Conservation (phyloP, 2,113 vertebrate genomes). For the Gopherus evgoodei region DNA sequence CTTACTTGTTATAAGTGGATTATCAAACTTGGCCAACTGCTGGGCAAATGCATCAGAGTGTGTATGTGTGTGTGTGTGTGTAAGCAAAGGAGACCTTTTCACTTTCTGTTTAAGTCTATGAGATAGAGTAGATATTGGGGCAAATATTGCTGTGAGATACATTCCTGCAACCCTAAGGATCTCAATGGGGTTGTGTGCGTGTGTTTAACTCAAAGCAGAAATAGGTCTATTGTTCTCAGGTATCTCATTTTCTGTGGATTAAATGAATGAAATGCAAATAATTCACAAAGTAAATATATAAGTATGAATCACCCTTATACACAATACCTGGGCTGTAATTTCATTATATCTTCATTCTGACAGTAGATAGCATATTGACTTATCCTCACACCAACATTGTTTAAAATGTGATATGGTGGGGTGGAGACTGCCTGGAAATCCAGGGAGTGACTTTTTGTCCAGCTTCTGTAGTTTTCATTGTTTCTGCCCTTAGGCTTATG, state of each 20-base stretch:
- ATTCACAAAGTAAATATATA: neutral
- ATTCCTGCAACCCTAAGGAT: neutral
- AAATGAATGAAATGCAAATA: conserved; percentile 2
- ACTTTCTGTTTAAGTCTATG: neutral
- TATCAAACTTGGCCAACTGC: neutral
- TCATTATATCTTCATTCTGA: neutral
- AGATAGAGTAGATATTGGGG: neutral
- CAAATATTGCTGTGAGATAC: neutral
- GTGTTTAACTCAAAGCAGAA: neutral
- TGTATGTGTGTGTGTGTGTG: neutral
- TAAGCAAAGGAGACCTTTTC: neutral
- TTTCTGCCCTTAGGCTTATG: neutral
- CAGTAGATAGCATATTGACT: neutral
- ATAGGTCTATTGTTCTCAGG: neutral
- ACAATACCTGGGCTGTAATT: neutral
- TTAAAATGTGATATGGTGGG: neutral
- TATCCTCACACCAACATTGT: neutral
- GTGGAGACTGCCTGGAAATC: neutral
- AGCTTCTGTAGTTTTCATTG: neutral
- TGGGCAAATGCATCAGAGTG: neutral
- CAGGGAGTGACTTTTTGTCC: neutral
- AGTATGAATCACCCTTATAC: neutral
- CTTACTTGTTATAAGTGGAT: neutral
- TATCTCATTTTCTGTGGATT: neutral
- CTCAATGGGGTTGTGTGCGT: neutral